Evolutionary conservation across 1,140 invertebrate genomes (phyloP), one percentile per base, ranked within the genome.

Genomic region (Papilio polytes): DNA sequence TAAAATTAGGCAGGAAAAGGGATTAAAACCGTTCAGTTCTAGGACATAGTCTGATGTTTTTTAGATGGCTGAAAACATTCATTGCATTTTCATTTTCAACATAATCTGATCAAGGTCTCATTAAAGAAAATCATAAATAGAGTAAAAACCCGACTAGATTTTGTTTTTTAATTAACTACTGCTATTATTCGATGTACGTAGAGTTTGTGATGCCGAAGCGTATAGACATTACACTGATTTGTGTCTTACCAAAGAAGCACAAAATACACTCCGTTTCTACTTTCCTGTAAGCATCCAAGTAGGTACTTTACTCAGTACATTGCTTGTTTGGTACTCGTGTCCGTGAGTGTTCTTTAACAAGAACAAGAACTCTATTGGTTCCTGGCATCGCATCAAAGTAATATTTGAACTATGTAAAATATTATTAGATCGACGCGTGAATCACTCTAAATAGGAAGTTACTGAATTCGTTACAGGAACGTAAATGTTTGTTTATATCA

Each of bases 401-500:
- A 76, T 26, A 76, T 76, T 76, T 76, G 46, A 76, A 48, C 41
- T 76, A 76, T 51, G 46, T 51, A 51, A 26, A 76, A 76, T 76
- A 76, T 76, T 76, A 76, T 51, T 76, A 76, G 74, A 76, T 76
- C 74, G 44, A 76, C 46, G 41, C 44, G 20, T 76, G 74, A 76
- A 51, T 76, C 74, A 76, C 22, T 76, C 46, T 76, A 76, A 76
- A 76, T 76, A 76, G 74, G 74, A 76, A 76, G 74, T 76, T 76
- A 76, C 36, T 74, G 72, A 74, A 74, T 74, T 46, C 72, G 72
- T 74, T 44, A 46, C 72, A 74, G n/a, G 44, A 74, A 74, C 72
- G 36, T 74, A 20, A 46, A 46, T 46, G 72, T 74, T 41, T 74
- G 41, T 74, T 46, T 74, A 73, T 44, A 44, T 74, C 26, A 70